Base-by-base conservation (phyloP, 1,140 invertebrate genomes). In the Lepidostoma basale region DNA sequence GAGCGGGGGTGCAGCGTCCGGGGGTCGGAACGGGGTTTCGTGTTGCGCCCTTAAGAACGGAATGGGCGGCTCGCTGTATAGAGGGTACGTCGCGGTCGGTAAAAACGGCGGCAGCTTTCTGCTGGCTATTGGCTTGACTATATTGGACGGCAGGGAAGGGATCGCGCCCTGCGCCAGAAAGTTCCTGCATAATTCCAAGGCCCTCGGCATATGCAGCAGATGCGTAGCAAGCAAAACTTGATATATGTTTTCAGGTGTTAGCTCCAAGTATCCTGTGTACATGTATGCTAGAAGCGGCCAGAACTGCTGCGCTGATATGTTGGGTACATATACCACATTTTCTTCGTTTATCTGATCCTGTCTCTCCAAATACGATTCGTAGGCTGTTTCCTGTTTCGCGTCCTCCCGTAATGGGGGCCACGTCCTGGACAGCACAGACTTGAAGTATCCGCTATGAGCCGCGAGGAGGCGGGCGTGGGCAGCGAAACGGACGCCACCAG, bases 151-250 rank as follows among this genome's bases (percentile, higher is more conserved):
- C 3, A 81, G 74, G n/a, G 81, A 78, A 66, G 80, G 82, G 30
- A 79, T 82, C 26, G 74, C 26, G 1, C 60, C 52, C 14, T 22
- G 39, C 22, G 49, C 62, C 47, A 73, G 42, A 26, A 63, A 74
- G 28, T 60, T 73, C 10, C 81, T 78, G 76, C 90, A 92, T 63
- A 91, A 83, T 49, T 90, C 89, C 39, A 91, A 70, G 0, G 90
- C 90, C 1, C 88, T 79, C 0, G 90, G 89, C 89, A 92, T 92
- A 74, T 92, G 90, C 16, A 92, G 77, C 39, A 91, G 80, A 77
- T 92, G 90, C 3, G 89, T 90, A 1, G 89, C 90, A 54, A 92
- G 75, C 2, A 92, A 75, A 8, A 92, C 88, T 65, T 87, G 88
- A 78, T 91, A 92, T 49, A 92, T 89, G 76, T 91, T 91, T 23